A percentile compares a stretch with the other conserved stretches of the same genome.
phyloP scores from a whole-genome alignment of 2,797 vertebrate genomes.

The Cephalopachus bancanus region DNA sequence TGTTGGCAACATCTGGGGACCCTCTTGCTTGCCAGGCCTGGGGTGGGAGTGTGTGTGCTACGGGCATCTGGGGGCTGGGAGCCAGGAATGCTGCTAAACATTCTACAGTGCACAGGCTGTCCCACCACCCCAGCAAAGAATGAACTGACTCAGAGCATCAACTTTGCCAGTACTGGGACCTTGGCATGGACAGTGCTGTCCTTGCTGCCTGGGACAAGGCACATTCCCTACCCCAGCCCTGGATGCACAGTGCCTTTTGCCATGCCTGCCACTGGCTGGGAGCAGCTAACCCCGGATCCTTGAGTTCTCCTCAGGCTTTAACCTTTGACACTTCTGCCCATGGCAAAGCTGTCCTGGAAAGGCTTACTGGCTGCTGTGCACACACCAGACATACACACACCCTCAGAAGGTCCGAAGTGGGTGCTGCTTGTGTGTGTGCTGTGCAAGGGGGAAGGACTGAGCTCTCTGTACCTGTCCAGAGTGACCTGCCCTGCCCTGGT shows the following conservation, averaged over 20 bases:
- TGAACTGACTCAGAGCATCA: not conserved
- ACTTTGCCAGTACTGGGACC: not conserved
- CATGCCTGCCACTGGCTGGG: conserved; percentile 14
- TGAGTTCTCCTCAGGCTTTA: not conserved
- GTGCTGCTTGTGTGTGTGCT: not conserved
- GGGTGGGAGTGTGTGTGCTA: not conserved
- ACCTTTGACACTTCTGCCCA: not conserved
- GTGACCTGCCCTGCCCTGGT: not conserved
- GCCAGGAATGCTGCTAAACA: not conserved
- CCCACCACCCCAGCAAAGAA: not conserved
- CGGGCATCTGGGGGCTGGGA: not conserved
- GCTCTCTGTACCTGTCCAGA: not conserved
- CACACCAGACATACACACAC: not conserved
- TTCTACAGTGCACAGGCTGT: not conserved
- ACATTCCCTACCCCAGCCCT: not conserved
- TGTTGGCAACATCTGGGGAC: not conserved
- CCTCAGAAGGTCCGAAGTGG: not conserved
- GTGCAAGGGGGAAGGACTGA: not conserved
- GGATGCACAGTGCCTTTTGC: conserved; percentile 72
- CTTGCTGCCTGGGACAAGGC: not conserved
- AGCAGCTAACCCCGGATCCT: not conserved
- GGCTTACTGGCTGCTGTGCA: not conserved
- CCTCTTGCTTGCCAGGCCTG: not conserved
- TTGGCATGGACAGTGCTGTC: not conserved
- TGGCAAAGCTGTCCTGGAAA: not conserved